These are phyloP conservation scores for Drepana falcataria DNA, from an alignment of 2,888 invertebrate species.

Conservation along the genomic window DNA sequence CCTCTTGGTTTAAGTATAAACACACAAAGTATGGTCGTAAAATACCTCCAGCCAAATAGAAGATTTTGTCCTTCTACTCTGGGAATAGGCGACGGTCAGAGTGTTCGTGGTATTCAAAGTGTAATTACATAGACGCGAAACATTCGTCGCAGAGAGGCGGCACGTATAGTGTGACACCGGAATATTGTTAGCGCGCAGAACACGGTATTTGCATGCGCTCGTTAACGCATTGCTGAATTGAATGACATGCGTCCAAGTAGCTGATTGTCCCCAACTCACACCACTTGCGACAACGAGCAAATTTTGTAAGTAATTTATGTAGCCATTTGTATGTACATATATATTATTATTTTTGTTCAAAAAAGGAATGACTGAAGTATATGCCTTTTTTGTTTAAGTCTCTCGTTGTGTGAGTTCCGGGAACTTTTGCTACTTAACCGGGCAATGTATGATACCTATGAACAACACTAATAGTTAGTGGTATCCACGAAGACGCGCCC, in stretches of 20 bases:
- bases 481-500: too few species aligned
- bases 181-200: conserved; percentile 63
- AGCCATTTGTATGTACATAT: conserved; percentile 3
- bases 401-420: too few species aligned
- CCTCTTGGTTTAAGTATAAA: too few species aligned
- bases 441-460: too few species aligned
- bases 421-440: too few species aligned
- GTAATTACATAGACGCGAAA: conserved; percentile 5
- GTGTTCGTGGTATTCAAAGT: not conserved
- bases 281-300: conserved; percentile 22
- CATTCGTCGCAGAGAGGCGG: conserved; percentile 33
- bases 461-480: too few species aligned
- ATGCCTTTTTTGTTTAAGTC: too few species aligned
- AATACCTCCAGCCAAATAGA: not conserved
- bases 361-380: too few species aligned
- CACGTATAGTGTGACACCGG: conserved; percentile 29
- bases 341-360: too few species aligned
- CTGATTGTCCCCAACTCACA: conserved; percentile 50
- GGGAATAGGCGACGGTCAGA: not conserved
- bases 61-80: conserved; percentile 3
- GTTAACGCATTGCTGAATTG: conserved; percentile 68
- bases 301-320: conserved; percentile 35
- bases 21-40: not conserved
- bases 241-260: conserved; percentile 59
- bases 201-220: conserved; percentile 72